Conservation (phyloP, 2,113 vertebrate genomes). For the Albula goreensis region DNA sequence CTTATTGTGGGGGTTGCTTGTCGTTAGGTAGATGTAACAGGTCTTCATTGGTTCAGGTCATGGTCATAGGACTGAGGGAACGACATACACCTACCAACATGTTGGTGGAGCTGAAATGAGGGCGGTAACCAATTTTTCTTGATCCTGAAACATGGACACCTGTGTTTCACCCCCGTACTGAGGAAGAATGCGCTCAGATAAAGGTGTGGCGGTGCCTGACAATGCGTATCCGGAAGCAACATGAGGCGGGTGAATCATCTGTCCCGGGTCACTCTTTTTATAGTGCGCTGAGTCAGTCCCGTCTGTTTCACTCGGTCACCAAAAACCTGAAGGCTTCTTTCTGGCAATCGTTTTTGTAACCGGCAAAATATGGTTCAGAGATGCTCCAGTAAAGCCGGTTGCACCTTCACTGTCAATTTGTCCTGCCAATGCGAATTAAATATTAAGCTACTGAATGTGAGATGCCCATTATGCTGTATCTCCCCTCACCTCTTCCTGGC, state of each 20-base stretch:
- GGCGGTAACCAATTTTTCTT: not conserved
- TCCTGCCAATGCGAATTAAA: no score
- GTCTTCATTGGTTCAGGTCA: not conserved
- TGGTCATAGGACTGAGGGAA: not conserved
- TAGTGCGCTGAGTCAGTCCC: constrained; percentile 39
- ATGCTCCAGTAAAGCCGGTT: constrained; percentile 26
- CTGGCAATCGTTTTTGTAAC: not conserved
- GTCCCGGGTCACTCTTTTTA: constrained; percentile 25
- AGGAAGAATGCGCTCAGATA: not conserved
- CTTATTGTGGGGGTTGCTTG: not conserved
- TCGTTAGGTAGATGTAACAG: not conserved
- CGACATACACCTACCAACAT: not conserved
- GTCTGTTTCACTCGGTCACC: constrained; percentile 13
- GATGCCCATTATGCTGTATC: no score
- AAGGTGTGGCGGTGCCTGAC: not conserved
- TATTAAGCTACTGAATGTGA: no score
- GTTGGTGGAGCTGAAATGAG: not conserved
- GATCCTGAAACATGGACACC: not conserved
- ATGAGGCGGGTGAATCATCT: constrained; percentile 16
- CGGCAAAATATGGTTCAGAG: not conserved
- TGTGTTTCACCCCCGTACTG: not conserved
- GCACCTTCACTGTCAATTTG: constrained; percentile 1
- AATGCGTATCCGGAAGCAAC: not conserved
- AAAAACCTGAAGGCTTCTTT: constrained; percentile 34
- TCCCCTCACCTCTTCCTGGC: not conserved